These are phyloP conservation scores for Erebia aethiops DNA, from an alignment of 2,888 invertebrate genomes.

Conservation along the genomic window DNA sequence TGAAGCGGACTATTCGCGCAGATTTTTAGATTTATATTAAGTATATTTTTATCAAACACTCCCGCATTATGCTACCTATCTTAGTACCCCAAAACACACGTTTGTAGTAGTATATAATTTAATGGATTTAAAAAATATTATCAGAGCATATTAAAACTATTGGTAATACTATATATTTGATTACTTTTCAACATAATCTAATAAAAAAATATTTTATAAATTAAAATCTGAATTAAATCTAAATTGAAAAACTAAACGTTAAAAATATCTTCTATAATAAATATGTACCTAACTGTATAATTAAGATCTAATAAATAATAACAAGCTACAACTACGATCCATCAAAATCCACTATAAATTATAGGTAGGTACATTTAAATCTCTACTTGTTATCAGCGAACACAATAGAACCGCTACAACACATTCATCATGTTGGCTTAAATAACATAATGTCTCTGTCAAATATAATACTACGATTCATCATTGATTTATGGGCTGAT, in stretches of 20 bases:
- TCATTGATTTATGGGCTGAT: conserved; percentile 77
- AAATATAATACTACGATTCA: conserved; percentile 69
- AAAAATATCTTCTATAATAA: no score
- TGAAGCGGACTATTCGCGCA: no score
- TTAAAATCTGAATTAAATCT: no score
- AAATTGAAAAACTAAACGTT: no score
- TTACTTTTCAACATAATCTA: no score
- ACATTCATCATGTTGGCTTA: conserved; percentile 69
- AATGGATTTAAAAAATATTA: neutral
- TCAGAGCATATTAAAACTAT: neutral
- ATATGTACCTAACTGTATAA: no score
- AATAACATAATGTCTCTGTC: conserved; percentile 69
- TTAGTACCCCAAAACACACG: no score
- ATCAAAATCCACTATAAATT: conserved; percentile 18
- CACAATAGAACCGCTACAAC: conserved; percentile 47
- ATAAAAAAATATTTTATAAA: no score
- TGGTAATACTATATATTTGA: neutral
- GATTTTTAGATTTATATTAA: no score
- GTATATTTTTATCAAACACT: no score
- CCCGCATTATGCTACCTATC: no score
- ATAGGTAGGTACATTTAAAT: conserved; percentile 28
- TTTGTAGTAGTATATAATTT: no score
- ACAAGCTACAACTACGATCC: conserved; percentile 16
- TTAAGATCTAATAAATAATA: conserved; percentile 12
- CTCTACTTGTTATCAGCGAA: conserved; percentile 36